phyloP scores from a whole-genome alignment of 53 echinoderm and acorn worm species.

The Mesocentrotus franciscanus region DNA sequence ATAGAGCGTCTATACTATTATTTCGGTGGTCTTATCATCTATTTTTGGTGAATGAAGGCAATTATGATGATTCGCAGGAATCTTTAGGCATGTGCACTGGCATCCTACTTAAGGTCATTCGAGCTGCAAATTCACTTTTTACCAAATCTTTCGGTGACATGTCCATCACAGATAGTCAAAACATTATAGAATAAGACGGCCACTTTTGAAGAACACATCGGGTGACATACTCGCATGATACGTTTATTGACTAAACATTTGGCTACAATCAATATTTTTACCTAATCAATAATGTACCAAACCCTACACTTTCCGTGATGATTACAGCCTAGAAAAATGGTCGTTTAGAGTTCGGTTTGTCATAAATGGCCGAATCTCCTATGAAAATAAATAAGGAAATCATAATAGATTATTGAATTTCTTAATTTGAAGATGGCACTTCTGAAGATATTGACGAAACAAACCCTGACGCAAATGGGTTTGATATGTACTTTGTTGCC shows the following conservation, averaged over 20 bases:
- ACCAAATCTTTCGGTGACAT: background rate
- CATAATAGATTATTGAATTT: background rate
- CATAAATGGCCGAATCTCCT: background rate
- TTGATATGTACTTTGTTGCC: constrained; percentile 55
- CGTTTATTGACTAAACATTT: constrained; percentile 42
- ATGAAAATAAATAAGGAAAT: background rate
- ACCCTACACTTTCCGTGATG: background rate
- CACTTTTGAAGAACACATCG: background rate
- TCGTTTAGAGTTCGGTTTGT: background rate
- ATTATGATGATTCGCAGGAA: too few species aligned
- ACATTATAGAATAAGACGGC: background rate
- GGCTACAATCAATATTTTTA: constrained; percentile 13
- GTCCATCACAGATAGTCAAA: background rate
- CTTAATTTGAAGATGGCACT: background rate
- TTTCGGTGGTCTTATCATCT: too few species aligned
- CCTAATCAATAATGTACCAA: background rate
- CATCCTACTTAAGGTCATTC: too few species aligned
- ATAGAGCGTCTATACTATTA: too few species aligned
- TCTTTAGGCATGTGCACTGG: too few species aligned
- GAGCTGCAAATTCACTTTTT: too few species aligned
- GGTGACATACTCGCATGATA: background rate
- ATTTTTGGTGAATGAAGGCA: too few species aligned
- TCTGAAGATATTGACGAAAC: background rate
- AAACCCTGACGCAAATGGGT: background rate
- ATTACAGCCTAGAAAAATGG: background rate